Percentiles rank a stretch among this genome's conserved stretches.
Evolutionary conservation across 1,140 invertebrate genomes (phyloP).

Genomic region (Drosophila littoralis): DNA sequence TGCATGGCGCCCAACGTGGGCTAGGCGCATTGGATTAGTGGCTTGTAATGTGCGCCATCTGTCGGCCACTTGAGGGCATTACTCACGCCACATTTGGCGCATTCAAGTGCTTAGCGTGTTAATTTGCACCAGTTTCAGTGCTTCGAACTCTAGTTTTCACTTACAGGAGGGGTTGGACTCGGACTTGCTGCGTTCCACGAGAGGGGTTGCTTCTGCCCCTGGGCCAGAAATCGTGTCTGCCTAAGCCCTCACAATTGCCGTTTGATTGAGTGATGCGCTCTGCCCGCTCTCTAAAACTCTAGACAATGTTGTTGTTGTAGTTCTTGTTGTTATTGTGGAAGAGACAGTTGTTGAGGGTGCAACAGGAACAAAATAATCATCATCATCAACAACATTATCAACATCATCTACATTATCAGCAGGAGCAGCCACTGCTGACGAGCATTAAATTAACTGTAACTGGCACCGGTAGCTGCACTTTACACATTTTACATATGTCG

Average conservation of each 20-base stretch:
- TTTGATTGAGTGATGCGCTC: conserved; percentile 81
- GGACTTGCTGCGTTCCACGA: background rate
- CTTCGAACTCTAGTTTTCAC: background rate
- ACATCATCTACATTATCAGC: conserved; percentile 35
- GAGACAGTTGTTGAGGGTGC: conserved; percentile 53
- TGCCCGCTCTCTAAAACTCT: conserved; percentile 24
- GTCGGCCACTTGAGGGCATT: conserved; percentile 78
- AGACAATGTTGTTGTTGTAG: conserved; percentile 5
- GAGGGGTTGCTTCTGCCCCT: conserved; percentile 35
- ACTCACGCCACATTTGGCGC: conserved; percentile 80
- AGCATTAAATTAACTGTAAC: conserved; percentile 83
- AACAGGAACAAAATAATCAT: conserved; percentile 3
- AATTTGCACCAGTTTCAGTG: conserved; percentile 66
- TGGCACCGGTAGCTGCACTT: conserved; percentile 71
- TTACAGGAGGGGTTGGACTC: too few species aligned
- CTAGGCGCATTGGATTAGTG: conserved; percentile 58
- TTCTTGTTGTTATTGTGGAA: conserved; percentile 23
- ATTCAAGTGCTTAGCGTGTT: conserved; percentile 82
- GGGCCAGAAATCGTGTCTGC: conserved; percentile 18
- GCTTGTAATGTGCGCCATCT: conserved; percentile 77
- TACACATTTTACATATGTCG: conserved; percentile 83
- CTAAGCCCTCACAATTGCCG: conserved; percentile 80
- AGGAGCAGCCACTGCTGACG: conserved; percentile 54
- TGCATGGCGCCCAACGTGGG: conserved; percentile 16
- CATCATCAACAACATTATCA: conserved; percentile 12